These are phyloP conservation scores for Bombyx mandarina DNA, from an alignment of 1,140 invertebrate genomes.

Conservation along the genomic window DNA sequence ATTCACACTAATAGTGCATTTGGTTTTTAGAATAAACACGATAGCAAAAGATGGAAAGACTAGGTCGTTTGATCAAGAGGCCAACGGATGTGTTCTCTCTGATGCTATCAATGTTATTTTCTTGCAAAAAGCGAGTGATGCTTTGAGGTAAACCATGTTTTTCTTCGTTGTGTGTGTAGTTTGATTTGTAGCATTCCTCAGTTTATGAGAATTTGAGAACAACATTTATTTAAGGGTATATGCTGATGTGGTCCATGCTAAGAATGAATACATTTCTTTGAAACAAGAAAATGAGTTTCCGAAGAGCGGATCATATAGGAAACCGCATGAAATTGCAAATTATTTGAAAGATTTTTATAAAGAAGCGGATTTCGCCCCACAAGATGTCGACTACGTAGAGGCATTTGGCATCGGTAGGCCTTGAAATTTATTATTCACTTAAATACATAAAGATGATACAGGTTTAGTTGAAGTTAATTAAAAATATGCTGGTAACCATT, in stretches of 20 bases:
- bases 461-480: background rate
- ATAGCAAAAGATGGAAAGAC: background rate
- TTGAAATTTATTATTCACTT: background rate
- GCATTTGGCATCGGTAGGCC: conserved; percentile 77
- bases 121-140: background rate
- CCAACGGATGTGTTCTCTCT: background rate
- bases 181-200: no score
- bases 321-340: conserved; percentile 60
- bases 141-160: background rate
- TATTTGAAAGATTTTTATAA: conserved; percentile 76
- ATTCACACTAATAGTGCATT: background rate
- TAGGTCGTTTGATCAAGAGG: background rate
- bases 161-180: background rate
- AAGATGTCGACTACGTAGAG: conserved; percentile 79
- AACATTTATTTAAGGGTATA: conserved; percentile 68
- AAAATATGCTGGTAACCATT: background rate
- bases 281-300: conserved; percentile 14
- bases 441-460: background rate
- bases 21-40: background rate
- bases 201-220: no score
- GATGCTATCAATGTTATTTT: no score
- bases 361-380: conserved; percentile 75
- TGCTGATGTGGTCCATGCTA: conserved; percentile 77
- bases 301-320: conserved; percentile 68
- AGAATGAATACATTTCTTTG: conserved; percentile 21